These are phyloP conservation scores for Amphilophus citrinellus DNA, from an alignment of 2,113 vertebrate species.

Conservation along the genomic window DNA sequence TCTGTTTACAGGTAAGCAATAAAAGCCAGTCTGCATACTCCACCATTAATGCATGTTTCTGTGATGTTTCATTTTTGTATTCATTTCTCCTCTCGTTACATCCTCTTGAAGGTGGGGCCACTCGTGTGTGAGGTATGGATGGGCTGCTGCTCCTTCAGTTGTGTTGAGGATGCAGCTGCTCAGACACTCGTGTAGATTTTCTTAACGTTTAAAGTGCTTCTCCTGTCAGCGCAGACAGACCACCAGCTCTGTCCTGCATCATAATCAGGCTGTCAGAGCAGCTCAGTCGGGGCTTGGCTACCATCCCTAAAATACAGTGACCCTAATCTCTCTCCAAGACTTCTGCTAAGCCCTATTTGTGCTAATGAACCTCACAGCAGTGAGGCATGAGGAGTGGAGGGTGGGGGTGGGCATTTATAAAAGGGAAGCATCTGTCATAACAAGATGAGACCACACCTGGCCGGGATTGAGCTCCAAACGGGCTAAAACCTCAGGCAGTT, in stretches of 20 bases:
- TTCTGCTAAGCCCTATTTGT: conserved; percentile 42
- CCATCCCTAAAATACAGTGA: conserved; percentile 30
- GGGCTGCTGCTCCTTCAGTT: not conserved
- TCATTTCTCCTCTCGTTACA: too few relatives aligned
- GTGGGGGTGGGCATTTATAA: conserved; percentile 5
- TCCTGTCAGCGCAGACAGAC: not conserved
- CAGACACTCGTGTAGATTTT: not conserved
- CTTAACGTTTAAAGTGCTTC: not conserved
- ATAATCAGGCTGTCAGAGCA: conserved; percentile 1
- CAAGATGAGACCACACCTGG: conserved; percentile 55
- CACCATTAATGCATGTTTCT: too few relatives aligned
- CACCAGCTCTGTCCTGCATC: not conserved
- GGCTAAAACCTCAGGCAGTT: conserved; percentile 29
- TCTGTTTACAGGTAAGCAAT: too few relatives aligned
- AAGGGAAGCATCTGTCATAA: conserved; percentile 56
- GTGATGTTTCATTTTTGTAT: too few relatives aligned
- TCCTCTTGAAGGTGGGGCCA: not conserved
- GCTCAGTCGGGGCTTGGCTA: conserved; percentile 18
- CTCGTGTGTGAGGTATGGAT: too few relatives aligned
- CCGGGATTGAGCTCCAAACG: conserved; percentile 34
- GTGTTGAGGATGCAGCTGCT: not conserved
- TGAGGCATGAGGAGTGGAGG: not conserved
- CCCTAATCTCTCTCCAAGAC: conserved; percentile 51
- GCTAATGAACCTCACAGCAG: conserved; percentile 54
- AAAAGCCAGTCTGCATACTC: too few relatives aligned